Percentiles rank a stretch among this genome's conserved stretches.
Conservation (phyloP, 2,113 vertebrate genomes). For the Chaetops frenatus region DNA sequence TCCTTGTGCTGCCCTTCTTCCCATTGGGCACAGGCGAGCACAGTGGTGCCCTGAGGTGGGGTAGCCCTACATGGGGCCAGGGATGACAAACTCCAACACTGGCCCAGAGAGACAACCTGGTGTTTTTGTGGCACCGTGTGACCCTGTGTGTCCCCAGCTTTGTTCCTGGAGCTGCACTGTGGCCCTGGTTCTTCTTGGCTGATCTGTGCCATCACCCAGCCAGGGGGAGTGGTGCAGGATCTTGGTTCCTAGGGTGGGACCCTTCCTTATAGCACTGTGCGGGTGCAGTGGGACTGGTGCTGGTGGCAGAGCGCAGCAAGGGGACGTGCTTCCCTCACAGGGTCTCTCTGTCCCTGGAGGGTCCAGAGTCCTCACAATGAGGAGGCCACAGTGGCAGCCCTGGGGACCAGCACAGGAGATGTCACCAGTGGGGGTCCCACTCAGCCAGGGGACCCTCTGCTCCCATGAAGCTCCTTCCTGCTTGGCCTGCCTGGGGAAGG, state of each 20-base stretch:
- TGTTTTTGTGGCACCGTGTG: neutral
- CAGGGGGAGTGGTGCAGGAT: rapidly evolving
- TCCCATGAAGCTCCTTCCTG: rapidly evolving
- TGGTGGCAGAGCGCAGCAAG: neutral
- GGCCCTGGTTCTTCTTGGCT: neutral
- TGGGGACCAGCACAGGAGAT: neutral
- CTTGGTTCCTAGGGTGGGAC: too few relatives aligned
- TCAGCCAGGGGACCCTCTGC: neutral
- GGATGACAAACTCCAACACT: neutral
- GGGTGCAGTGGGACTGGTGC: rapidly evolving
- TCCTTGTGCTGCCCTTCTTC: neutral
- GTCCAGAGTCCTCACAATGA: neutral
- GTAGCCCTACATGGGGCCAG: neutral
- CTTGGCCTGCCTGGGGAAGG: neutral
- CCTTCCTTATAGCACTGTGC: neutral
- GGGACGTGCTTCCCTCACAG: neutral
- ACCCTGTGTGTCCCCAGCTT: neutral
- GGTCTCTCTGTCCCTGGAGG: neutral
- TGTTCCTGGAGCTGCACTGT: neutral
- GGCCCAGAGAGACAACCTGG: neutral
- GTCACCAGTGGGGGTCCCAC: neutral
- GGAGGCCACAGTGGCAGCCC: neutral
- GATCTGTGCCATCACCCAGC: rapidly evolving
- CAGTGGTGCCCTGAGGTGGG: neutral
- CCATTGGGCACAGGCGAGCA: rapidly evolving